Percentiles rank a stretch among this genome's conserved stretches.
Evolutionary conservation across 2,113 vertebrate genomes (phyloP).

Genomic region (Glaucidium brasilianum): DNA sequence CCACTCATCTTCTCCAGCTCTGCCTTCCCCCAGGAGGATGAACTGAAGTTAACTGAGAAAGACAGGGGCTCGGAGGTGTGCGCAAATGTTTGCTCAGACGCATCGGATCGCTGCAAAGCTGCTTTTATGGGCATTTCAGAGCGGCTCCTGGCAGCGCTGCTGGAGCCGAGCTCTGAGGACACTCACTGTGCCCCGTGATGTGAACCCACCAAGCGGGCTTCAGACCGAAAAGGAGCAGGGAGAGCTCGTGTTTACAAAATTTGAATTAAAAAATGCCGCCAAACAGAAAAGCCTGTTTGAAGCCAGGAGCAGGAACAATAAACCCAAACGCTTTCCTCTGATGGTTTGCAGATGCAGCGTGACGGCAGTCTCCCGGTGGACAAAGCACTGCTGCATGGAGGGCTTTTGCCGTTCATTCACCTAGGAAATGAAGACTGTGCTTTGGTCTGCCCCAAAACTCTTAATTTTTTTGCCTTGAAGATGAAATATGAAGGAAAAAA

Average conservation of each 20-base stretch:
- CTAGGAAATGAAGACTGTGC: background rate
- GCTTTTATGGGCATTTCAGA: constrained; percentile 59
- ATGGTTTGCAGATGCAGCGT: background rate
- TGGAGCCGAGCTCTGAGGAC: rapidly evolving
- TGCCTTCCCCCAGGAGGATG: constrained; percentile 14
- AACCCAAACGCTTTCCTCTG: background rate
- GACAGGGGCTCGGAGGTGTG: constrained; percentile 48
- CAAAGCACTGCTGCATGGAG: background rate
- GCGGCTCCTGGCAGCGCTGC: background rate
- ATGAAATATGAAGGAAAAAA: background rate
- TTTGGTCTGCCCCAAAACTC: background rate
- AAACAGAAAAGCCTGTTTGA: background rate
- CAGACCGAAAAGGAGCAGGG: background rate
- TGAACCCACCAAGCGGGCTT: background rate
- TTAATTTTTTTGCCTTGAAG: background rate
- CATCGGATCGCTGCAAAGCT: background rate
- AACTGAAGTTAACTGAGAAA: constrained; percentile 43
- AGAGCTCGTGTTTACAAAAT: background rate
- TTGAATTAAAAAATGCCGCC: background rate
- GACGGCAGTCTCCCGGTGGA: background rate
- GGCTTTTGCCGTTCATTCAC: background rate
- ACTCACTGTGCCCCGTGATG: background rate
- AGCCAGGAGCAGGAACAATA: background rate
- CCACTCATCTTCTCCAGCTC: background rate
- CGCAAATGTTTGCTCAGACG: background rate